Evolutionary conservation across 2,797 vertebrate species (phyloP), one percentile per base, ranked within the genome.

Genomic region (Poecilia gillii): DNA sequence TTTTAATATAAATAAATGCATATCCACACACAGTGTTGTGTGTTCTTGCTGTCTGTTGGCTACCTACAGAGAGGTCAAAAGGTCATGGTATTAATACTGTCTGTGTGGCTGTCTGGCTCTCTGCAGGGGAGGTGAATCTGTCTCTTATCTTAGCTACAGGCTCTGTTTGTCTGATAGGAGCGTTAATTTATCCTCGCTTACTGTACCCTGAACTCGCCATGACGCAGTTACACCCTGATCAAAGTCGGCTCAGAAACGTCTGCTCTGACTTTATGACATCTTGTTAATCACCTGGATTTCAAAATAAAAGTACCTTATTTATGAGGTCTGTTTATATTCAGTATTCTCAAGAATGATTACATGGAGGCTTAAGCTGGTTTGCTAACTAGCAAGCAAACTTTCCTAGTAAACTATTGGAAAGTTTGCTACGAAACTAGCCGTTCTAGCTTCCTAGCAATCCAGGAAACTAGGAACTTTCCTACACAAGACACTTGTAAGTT

Each of bases 11-110:
- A 47, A 28, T 49, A 49, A 14, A 68, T 20, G 25, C 73, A 45
- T 28, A 8, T 31, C 31, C 46, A 25, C 25, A 28, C 28, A 25
- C 8, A 23, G 13, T 79, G 16, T 43, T 47, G 46, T 55, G 33
- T 72, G 23, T 77, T 79, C 12, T 72, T 76, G 33, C 33, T 88
- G 51, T 73, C 18, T 79, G 49, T 49, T 75, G 49, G 66, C 62
- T 70, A 62, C 46, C 49, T 76, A 57, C 41, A 76, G 39, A 76
- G 77, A 71, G 41, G 79, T 84, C 74, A 77, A 75, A 81, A 31
- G 85, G 83, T 87, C 75, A 85, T 46, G 23, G 81, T 83, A 78
- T 73, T 25, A 31, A 11, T 75, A 49, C 84, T 72, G 77, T 73
- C 66, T 78, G 72, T 78, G 39, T 53, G 71, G 28, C 45, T 74